Base-by-base conservation (phyloP, 2,888 invertebrate species). In the Eretmocerus hayati region DNA sequence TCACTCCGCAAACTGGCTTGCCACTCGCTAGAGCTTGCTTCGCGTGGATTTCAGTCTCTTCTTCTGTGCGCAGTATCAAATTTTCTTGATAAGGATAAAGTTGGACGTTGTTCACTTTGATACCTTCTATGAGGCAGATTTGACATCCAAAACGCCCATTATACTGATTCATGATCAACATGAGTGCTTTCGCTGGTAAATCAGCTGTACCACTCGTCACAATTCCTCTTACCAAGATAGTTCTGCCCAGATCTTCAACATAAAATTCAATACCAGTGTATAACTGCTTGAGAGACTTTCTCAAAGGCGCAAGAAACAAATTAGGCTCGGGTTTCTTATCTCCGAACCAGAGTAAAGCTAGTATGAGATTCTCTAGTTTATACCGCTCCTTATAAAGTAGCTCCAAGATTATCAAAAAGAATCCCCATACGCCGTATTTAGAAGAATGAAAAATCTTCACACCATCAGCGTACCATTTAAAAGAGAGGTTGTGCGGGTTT, bases 321-420 rank as follows among this genome's bases (percentile, higher is more conserved):
- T 40, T 15, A 20, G 43, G 38, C 26, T 35, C 15, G 18, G 43
- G 40, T 43, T 53, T 42, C 6, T 44, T 21, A 30, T 42, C 21
- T 18, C 54, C 49, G 31, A 50, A 50, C 50, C 50, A 50, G 18
- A 48, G 32, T 20, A 32, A 36, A 23, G 35, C 48, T 26, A 56
- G 20, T 11, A 56, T 16, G 5, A 52, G 37, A 38, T 54, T 56
- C n/a, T n/a, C n/a, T n/a, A n/a, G n/a, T n/a, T n/a, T n/a, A n/a
- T n/a, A n/a, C n/a, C n/a, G n/a, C n/a, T 46, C 42, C 8, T 30
- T 26, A 35, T 47, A 54, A 22, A 49, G 49, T 21, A 56, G 36
- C 37, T 54, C 56, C 19, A 54, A 50, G 18, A 54, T 50, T 18
- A 52, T 42, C 20, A 52, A 26, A 45, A 38, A 56, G 18, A 56